phyloP scores from a whole-genome alignment of 2,113 vertebrate species.

The Mola mola region DNA sequence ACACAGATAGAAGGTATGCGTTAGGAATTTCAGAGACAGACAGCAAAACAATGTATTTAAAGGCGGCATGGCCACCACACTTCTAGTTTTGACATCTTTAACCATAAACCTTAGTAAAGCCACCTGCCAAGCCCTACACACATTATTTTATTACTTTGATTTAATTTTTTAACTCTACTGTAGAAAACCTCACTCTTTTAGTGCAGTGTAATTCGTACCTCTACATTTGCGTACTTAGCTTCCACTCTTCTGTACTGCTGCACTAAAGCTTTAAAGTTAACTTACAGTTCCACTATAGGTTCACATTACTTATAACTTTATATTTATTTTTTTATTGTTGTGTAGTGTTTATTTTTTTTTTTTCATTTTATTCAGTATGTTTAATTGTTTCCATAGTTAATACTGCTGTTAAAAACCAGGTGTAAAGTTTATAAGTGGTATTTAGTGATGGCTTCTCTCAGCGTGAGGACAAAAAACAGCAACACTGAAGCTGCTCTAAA shows the following conservation, averaged over 20 bases:
- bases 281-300: too few relatives aligned
- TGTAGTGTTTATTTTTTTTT: too few relatives aligned
- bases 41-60: neutral
- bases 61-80: neutral
- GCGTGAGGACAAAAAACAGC: neutral
- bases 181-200: neutral
- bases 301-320: too few relatives aligned
- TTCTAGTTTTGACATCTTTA: too few relatives aligned
- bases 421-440: too few relatives aligned
- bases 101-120: too few relatives aligned
- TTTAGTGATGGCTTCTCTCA: neutral
- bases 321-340: too few relatives aligned
- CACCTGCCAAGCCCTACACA: too few relatives aligned
- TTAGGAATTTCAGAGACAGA: neutral
- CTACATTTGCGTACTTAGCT: neutral
- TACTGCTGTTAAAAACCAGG: too few relatives aligned
- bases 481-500: too few relatives aligned
- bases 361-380: too few relatives aligned
- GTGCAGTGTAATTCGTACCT: neutral
- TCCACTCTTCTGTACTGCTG: neutral
- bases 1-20: constrained; percentile 7
- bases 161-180: neutral
- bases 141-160: neutral
- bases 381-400: too few relatives aligned
- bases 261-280: neutral